These are phyloP conservation scores for Drosophila peninsularis DNA, from an alignment of 2,888 invertebrate species.

Conservation along the genomic window DNA sequence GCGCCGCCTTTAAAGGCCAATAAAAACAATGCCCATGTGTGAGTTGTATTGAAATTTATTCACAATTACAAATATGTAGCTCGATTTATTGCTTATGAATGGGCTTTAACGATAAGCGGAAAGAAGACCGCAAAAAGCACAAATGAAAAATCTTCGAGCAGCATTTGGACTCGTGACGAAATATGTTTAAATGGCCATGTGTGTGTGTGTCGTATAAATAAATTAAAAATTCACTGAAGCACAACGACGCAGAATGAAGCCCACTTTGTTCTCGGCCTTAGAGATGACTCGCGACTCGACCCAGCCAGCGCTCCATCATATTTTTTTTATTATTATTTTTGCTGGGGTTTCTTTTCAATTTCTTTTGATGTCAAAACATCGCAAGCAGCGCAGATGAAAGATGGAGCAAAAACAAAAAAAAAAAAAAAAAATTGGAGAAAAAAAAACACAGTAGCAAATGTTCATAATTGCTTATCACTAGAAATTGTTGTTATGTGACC, in stretches of 20 bases:
- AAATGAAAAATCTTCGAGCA: background rate
- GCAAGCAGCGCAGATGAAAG: conserved; percentile 15
- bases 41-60: conserved; percentile 29
- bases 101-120: conserved; percentile 49
- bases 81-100: conserved; percentile 48
- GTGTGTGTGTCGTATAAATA: conserved; percentile 60
- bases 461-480: conserved; percentile 70
- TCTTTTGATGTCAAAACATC: conserved; percentile 69
- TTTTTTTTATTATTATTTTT: conserved; percentile 30
- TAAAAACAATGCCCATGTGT: conserved; percentile 9
- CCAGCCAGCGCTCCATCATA: conserved; percentile 27
- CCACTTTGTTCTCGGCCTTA: conserved; percentile 47
- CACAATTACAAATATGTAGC: conserved; percentile 41
- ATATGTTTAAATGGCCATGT: conserved; percentile 19
- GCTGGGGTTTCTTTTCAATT: conserved; percentile 57
- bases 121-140: conserved; percentile 39
- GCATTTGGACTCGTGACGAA: conserved; percentile 47
- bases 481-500: conserved; percentile 27
- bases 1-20: conserved; percentile 11
- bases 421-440: conserved; percentile 2
- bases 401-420: background rate
- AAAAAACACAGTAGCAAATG: conserved; percentile 49
- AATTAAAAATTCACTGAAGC: conserved; percentile 71
- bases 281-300: conserved; percentile 41
- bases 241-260: conserved; percentile 62